phyloP scores from a whole-genome alignment of 1,140 invertebrate species.

The Apis dorsata region DNA sequence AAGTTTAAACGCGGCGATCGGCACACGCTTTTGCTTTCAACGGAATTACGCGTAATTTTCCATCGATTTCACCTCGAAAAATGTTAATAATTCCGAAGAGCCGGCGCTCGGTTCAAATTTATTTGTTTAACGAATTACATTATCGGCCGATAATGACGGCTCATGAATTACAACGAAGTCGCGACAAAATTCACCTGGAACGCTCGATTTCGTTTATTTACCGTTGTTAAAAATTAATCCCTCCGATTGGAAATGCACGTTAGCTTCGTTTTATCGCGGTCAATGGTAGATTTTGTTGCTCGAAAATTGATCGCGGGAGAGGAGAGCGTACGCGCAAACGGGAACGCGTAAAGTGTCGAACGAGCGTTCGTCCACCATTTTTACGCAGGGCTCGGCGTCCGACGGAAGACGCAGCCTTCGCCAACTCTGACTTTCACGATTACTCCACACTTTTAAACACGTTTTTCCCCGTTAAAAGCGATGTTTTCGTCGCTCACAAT shows the following conservation, averaged over 20 bases:
- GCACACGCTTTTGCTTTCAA: constrained; percentile 34
- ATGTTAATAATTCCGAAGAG: constrained; percentile 36
- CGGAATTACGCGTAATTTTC: constrained; percentile 20
- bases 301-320: background rate
- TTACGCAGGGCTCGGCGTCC: constrained; percentile 55
- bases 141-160: constrained; percentile 20
- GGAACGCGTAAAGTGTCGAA: background rate
- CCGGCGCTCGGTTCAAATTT: constrained; percentile 7
- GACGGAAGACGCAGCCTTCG: constrained; percentile 50
- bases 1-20: constrained; percentile 12
- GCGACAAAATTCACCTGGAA: background rate
- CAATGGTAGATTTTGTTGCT: background rate
- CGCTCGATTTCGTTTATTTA: background rate
- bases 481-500: too few species aligned
- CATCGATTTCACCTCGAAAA: constrained; percentile 35
- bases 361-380: constrained; percentile 49
- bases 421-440: background rate
- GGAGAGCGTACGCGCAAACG: background rate
- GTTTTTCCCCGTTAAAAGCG: background rate
- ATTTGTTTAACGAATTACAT: constrained; percentile 40
- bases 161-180: constrained; percentile 22
- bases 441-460: background rate
- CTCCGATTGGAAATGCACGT: background rate
- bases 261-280: background rate
- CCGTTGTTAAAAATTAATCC: constrained; percentile 10